These are phyloP conservation scores for Typhlichthys subterraneus DNA, from an alignment of 2,797 vertebrate genomes.

Conservation along the genomic window DNA sequence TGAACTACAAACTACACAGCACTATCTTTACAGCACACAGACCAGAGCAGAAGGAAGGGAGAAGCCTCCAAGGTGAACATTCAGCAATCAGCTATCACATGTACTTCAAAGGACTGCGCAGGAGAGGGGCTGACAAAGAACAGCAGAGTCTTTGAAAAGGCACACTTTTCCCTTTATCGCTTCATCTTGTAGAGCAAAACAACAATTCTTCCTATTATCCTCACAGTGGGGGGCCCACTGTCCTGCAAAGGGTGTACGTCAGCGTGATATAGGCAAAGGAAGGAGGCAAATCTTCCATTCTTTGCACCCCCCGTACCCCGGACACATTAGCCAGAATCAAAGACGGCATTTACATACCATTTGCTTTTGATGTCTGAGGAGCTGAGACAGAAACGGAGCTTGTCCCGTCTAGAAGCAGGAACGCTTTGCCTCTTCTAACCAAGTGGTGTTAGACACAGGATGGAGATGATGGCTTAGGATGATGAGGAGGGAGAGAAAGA, in stretches of 20 bases:
- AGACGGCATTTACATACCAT: constrained; percentile 78
- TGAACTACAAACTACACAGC: constrained; percentile 1
- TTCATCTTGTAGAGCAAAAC: constrained; percentile 72
- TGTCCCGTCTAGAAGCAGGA: constrained; percentile 58
- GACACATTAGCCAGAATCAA: constrained; percentile 79
- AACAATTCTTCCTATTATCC: constrained; percentile 80
- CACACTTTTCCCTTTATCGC: constrained; percentile 68
- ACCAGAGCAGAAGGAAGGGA: constrained; percentile 39
- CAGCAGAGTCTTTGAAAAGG: constrained; percentile 70
- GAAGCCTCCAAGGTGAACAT: constrained; percentile 72
- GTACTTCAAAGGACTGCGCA: constrained; percentile 47
- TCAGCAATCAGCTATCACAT: constrained; percentile 69
- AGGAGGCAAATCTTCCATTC: constrained; percentile 63
- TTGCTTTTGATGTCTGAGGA: constrained; percentile 77
- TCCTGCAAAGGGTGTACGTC: constrained; percentile 68
- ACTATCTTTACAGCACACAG: constrained; percentile 3
- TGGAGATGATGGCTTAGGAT: constrained; percentile 18
- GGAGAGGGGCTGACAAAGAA: constrained; percentile 41
- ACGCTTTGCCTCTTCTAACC: constrained; percentile 68
- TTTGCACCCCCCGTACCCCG: constrained; percentile 66
- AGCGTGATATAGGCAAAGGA: constrained; percentile 59
- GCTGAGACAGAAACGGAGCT: constrained; percentile 66
- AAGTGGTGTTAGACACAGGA: constrained; percentile 18
- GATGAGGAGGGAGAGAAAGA: constrained; percentile 18
- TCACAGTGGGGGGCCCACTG: constrained; percentile 69